These are phyloP conservation scores for Alcedo quadribrachys DNA, from an alignment of 2,797 vertebrate species.

Conservation along the genomic window DNA sequence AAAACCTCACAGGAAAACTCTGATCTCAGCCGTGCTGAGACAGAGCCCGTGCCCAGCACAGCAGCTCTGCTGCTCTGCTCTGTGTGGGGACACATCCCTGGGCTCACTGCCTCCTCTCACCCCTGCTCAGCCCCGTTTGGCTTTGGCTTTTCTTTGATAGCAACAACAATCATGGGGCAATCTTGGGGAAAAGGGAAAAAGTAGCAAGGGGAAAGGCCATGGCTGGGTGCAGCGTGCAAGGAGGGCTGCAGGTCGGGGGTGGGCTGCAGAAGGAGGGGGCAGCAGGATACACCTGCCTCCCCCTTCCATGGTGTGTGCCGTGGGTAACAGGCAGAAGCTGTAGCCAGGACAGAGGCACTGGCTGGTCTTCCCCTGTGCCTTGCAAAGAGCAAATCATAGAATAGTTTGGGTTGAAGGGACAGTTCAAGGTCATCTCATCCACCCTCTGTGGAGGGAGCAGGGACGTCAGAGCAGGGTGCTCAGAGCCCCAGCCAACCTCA, in stretches of 20 bases:
- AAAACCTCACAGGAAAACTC: not conserved
- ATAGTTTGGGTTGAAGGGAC: too few relatives aligned
- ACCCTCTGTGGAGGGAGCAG: not conserved
- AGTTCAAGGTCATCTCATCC: not conserved
- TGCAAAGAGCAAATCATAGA: too few relatives aligned
- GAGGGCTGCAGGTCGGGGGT: too few relatives aligned
- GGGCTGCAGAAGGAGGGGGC: too few relatives aligned
- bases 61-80: too few relatives aligned
- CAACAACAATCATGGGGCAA: not conserved
- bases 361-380: not conserved
- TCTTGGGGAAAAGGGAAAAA: not conserved
- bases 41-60: not conserved
- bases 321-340: not conserved
- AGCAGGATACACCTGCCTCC: too few relatives aligned
- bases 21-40: not conserved
- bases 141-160: not conserved
- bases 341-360: not conserved
- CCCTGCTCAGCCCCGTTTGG: fast-evolving
- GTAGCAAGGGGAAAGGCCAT: fast-evolving
- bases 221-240: fast-evolving
- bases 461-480: not conserved
- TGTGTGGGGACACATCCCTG: too few relatives aligned
- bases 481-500: not conserved
- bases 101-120: too few relatives aligned
- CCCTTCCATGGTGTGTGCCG: too few relatives aligned